A percentile compares a stretch with the other conserved stretches of the same genome.
phyloP scores from a whole-genome alignment of 1,140 invertebrate genomes.

The Procambarus clarkii region DNA sequence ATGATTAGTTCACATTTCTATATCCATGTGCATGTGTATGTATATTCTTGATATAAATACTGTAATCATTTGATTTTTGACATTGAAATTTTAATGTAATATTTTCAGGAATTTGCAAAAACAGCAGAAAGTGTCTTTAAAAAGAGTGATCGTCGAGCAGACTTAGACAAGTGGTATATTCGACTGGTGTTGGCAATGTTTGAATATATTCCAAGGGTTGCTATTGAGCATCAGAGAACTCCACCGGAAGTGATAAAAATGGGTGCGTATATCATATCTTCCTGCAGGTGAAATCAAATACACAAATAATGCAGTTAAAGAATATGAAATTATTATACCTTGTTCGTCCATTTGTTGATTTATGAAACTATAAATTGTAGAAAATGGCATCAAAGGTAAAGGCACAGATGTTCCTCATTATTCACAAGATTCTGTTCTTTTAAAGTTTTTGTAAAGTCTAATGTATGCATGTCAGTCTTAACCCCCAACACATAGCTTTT shows the following conservation, averaged over 20 bases:
- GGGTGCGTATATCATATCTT: conserved; percentile 79
- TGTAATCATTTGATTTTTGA: not conserved
- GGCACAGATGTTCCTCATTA: no score
- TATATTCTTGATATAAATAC: not conserved
- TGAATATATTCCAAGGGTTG: conserved; percentile 87
- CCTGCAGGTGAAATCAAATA: not conserved
- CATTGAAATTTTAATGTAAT: not conserved
- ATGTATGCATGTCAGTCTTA: no score
- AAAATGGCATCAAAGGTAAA: no score
- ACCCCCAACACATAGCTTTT: no score
- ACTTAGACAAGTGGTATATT: conserved; percentile 96
- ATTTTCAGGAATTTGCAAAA: conserved; percentile 85
- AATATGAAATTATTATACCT: not conserved
- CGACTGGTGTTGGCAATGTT: conserved; percentile 90
- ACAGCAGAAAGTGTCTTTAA: conserved; percentile 92
- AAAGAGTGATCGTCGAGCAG: conserved; percentile 90
- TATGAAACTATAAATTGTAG: not conserved
- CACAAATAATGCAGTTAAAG: not conserved
- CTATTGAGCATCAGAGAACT: conserved; percentile 93
- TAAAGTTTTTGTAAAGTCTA: no score
- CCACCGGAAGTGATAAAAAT: conserved; percentile 95
- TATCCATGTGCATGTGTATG: no score
- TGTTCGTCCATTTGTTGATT: not conserved
- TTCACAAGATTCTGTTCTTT: no score
- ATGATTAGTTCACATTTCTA: no score